Evolutionary conservation across 2,113 vertebrate species (phyloP).

Genomic region (Narcine bancroftii): DNA sequence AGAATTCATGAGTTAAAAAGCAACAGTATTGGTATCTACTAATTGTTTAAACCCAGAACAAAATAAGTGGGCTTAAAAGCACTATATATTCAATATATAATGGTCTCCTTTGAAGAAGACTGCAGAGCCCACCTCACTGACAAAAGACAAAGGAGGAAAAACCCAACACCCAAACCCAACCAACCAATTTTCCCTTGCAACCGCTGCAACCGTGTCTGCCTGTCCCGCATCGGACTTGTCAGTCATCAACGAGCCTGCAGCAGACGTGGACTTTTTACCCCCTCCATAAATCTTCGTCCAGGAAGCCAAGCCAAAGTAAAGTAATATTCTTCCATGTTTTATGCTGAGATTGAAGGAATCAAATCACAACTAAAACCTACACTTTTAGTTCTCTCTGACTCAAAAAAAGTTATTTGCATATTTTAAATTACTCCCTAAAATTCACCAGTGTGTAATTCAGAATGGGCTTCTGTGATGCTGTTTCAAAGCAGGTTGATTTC

Average conservation of each 20-base stretch:
- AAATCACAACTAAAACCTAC: background rate
- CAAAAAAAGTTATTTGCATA: background rate
- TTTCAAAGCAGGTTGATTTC: background rate
- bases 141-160: too few species aligned
- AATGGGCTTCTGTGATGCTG: background rate
- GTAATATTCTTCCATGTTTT: background rate
- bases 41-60: background rate
- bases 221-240: too few species aligned
- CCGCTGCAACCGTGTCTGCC: too few species aligned
- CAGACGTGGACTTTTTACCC: too few species aligned
- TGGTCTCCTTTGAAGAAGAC: too few species aligned
- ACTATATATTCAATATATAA: too few species aligned
- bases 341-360: background rate
- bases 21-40: background rate
- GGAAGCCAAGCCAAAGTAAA: too few species aligned
- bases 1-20: background rate
- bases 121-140: too few species aligned
- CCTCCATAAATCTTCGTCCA: too few species aligned
- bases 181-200: too few species aligned
- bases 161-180: too few species aligned
- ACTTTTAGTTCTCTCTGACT: background rate
- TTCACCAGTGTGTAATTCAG: background rate
- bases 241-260: too few species aligned
- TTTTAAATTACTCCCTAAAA: background rate
- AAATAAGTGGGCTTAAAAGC: background rate